Conservation (phyloP, 2,113 vertebrate genomes). For the Heptranchias perlo region DNA sequence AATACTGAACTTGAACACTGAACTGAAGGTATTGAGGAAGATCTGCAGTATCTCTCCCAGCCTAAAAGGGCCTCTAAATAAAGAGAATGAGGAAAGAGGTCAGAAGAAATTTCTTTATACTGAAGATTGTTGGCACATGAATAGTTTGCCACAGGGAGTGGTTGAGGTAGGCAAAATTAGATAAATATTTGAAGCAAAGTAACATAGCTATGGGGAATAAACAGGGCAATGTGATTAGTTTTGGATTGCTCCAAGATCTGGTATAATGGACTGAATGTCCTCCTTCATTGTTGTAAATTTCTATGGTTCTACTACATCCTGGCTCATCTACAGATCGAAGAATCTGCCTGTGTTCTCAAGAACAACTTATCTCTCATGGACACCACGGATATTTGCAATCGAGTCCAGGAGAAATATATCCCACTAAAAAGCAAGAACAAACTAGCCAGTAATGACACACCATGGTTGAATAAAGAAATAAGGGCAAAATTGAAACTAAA, state of each 20-base stretch:
- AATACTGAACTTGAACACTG: background rate
- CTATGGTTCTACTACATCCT: background rate
- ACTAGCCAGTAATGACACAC: too few species aligned
- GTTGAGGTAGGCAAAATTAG: background rate
- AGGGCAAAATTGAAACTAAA: too few species aligned
- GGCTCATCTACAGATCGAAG: background rate
- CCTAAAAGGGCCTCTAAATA: background rate
- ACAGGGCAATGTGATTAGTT: background rate
- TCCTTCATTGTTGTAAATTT: background rate
- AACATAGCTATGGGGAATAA: background rate
- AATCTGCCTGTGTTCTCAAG: background rate
- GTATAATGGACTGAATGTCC: background rate
- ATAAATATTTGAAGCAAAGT: background rate
- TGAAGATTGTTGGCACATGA: background rate
- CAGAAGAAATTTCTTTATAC: background rate
- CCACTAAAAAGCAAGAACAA: too few species aligned
- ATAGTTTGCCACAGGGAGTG: background rate
- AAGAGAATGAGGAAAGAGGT: background rate
- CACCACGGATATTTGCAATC: background rate
- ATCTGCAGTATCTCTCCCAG: background rate
- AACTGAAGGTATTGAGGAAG: background rate
- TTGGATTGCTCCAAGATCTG: background rate
- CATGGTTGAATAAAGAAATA: too few species aligned
- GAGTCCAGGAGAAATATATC: too few species aligned
- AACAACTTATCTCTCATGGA: background rate